Evolutionary conservation across 2,797 vertebrate genomes (phyloP).

Genomic region (Odontamblyopus rebecca): DNA sequence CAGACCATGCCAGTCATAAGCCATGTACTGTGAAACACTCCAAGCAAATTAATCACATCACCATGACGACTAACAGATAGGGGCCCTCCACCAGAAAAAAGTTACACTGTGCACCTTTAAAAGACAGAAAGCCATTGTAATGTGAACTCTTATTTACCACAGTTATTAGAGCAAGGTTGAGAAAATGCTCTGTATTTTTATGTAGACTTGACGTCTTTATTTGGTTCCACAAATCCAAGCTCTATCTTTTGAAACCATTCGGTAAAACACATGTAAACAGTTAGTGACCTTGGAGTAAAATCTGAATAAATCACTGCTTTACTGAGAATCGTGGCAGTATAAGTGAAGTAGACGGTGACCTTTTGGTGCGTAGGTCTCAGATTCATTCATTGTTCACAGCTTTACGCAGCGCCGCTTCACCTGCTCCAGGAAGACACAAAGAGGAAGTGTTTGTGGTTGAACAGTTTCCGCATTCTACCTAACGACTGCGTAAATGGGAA

Average conservation of each 20-base stretch:
- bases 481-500: not conserved
- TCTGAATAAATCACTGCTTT: conserved; percentile 16
- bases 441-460: conserved; percentile 43
- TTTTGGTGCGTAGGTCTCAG: conserved; percentile 29
- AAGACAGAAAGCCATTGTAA: too few relatives aligned
- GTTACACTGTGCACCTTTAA: too few relatives aligned
- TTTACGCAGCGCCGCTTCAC: not conserved
- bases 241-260: not conserved
- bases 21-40: too few relatives aligned
- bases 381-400: conserved; percentile 18
- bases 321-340: conserved; percentile 6
- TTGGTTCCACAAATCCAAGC: not conserved
- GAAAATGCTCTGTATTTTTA: too few relatives aligned
- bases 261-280: not conserved
- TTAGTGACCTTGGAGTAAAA: not conserved
- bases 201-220: not conserved
- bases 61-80: too few relatives aligned
- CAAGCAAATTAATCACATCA: too few relatives aligned
- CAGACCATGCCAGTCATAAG: too few relatives aligned
- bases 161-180: too few relatives aligned
- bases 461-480: not conserved
- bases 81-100: too few relatives aligned
- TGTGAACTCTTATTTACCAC: too few relatives aligned
- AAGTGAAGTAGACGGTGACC: conserved; percentile 23
- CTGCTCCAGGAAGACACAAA: conserved; percentile 16